Base-by-base conservation (phyloP, 64 coral and sea anemone genomes). In the Cladopsammia gracilis region DNA sequence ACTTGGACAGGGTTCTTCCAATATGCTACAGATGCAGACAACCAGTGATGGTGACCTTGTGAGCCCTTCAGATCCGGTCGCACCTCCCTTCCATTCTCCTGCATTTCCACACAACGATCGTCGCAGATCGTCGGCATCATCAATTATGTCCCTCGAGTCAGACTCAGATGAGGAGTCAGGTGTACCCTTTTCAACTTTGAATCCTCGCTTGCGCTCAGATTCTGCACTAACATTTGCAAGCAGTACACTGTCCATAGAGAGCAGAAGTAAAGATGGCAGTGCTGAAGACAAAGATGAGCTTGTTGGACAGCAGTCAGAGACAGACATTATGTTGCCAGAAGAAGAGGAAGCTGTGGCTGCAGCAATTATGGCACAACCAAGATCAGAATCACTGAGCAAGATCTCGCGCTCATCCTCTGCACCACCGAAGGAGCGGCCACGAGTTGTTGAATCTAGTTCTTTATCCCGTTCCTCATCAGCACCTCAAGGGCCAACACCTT, bases 391-490 rank as follows among this genome's bases (percentile, higher is more conserved):
- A 2, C 43, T 86, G 10, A 46, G 75, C 16, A 98, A 93, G 89
- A 58, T 99, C 26, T 87, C 94, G 3, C 91, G 98, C 3, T 99
- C 98, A 5, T 94, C 98, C 19, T 99, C 98, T 10, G 98, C 82
- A n/a, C 98, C 98, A 0, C 71, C 78, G 46, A 96, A 99, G 44
- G 82, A 93, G 25, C 72, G 91, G 6, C 91, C 91, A 50, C 95
- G 94, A 22, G 91, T 73, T n/a, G 98, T 96, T 25, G 76, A 89
- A 1, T 62, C 77, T 2, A 88, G 79, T 2, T 90, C 94, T 6
- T 80, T 95, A n/a, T 91, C 94, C 16, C 91, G 98, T 51, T 99
- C 98, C 5, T 96, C 90, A 14, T 99, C 98, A 20, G 98, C 90
- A 56, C 94, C 94, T 25, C 94, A 94, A 91, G 92, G 91, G 48